phyloP scores from a whole-genome alignment of 2,113 vertebrate genomes.

The Columbina picui region DNA sequence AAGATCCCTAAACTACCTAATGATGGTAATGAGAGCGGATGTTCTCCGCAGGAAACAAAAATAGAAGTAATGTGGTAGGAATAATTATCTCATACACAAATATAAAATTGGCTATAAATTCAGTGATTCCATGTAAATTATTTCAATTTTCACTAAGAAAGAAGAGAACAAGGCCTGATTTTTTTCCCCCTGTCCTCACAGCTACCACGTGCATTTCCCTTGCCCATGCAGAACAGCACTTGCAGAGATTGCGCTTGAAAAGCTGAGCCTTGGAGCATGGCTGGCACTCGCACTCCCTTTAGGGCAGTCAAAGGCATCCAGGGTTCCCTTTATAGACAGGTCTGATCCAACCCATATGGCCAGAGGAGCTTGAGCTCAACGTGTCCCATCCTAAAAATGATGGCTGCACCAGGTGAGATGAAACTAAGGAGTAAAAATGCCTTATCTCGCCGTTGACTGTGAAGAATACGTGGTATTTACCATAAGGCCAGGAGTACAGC shows the following conservation, averaged over 20 bases:
- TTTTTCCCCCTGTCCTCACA: background rate
- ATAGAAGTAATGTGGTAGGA: background rate
- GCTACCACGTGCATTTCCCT: background rate
- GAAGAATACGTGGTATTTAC: background rate
- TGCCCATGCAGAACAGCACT: background rate
- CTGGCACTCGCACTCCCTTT: no score
- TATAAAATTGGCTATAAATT: background rate
- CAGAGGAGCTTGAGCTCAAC: background rate
- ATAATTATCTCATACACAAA: background rate
- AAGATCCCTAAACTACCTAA: background rate
- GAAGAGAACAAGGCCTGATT: background rate
- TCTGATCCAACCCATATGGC: background rate
- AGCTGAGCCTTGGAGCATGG: rapidly evolving
- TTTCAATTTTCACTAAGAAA: background rate
- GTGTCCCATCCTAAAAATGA: background rate
- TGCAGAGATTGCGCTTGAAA: rapidly evolving
- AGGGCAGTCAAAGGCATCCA: background rate
- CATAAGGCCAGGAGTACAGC: background rate
- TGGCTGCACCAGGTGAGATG: background rate
- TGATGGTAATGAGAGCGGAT: background rate
- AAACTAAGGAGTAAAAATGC: background rate
- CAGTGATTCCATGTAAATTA: background rate
- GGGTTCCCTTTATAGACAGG: background rate
- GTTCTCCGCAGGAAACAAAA: background rate
- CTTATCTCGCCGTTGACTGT: background rate